Evolutionary conservation across 2,797 vertebrate species (phyloP).

Genomic region (Hapalemur alaotrensis): DNA sequence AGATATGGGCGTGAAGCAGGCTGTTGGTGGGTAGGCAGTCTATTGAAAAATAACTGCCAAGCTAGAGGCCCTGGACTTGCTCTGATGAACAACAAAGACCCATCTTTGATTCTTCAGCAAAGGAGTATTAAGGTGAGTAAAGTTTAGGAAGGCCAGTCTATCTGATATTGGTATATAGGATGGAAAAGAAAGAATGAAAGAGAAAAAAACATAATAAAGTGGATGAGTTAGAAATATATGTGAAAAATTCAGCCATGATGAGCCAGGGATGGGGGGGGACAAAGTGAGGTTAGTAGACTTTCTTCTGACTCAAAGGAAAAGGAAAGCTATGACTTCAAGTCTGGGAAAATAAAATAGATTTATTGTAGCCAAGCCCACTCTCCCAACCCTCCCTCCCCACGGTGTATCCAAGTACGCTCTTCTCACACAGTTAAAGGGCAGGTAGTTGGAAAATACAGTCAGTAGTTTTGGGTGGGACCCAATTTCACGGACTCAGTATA

Average conservation of each 20-base stretch:
- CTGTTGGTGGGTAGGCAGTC: fast-evolving
- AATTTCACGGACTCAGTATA: neutral
- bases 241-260: neutral
- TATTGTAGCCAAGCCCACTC: neutral
- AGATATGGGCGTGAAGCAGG: neutral
- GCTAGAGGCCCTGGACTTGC: neutral
- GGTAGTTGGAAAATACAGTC: neutral
- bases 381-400: neutral
- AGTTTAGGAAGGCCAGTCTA: neutral
- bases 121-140: neutral
- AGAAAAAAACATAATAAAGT: neutral
- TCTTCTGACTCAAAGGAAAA: neutral
- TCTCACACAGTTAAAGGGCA: neutral
- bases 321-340: neutral
- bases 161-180: neutral
- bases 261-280: neutral
- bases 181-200: neutral
- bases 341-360: neutral
- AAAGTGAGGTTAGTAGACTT: neutral
- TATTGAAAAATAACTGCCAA: neutral
- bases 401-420: neutral
- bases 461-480: neutral
- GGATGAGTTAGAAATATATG: neutral
- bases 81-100: neutral
- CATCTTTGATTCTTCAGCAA: neutral